A percentile compares a stretch with the other conserved stretches of the same genome.
Evolutionary conservation across 2,113 vertebrate genomes (phyloP).

Genomic region (Tretioscincus oriximinensis): DNA sequence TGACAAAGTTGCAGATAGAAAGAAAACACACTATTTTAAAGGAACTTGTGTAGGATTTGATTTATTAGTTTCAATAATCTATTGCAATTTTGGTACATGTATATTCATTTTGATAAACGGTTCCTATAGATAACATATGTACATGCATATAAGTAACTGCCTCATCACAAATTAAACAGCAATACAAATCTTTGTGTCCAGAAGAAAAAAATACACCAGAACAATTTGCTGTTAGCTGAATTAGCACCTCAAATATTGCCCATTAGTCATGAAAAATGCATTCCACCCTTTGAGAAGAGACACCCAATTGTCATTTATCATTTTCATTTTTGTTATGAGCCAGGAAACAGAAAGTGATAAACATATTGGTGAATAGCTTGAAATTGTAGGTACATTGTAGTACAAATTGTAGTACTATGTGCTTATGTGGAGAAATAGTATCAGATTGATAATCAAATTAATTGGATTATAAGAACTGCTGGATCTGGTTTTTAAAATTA

Average conservation of each 20-base stretch:
- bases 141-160: constrained; percentile 34
- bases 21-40: constrained; percentile 1
- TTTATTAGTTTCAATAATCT: constrained; percentile 35
- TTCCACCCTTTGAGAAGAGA: neutral
- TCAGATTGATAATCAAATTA: neutral
- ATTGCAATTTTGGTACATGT: constrained; percentile 1
- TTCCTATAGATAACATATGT: constrained; percentile 23
- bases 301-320: neutral
- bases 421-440: neutral
- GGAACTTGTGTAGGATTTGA: constrained; percentile 20
- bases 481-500: neutral
- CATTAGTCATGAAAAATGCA: neutral
- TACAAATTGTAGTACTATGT: neutral
- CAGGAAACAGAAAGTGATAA: neutral
- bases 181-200: constrained; percentile 13
- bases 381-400: no score
- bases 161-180: constrained; percentile 11
- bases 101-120: constrained; percentile 2
- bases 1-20: neutral
- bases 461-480: neutral
- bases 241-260: constrained; percentile 27
- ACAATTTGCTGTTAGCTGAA: constrained; percentile 15
- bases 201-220: neutral
- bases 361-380: neutral
- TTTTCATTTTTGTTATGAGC: neutral